Evolutionary conservation across 2,113 vertebrate species (phyloP), one percentile per base, ranked within the genome.

Genomic region (Acrocephalus kingi): DNA sequence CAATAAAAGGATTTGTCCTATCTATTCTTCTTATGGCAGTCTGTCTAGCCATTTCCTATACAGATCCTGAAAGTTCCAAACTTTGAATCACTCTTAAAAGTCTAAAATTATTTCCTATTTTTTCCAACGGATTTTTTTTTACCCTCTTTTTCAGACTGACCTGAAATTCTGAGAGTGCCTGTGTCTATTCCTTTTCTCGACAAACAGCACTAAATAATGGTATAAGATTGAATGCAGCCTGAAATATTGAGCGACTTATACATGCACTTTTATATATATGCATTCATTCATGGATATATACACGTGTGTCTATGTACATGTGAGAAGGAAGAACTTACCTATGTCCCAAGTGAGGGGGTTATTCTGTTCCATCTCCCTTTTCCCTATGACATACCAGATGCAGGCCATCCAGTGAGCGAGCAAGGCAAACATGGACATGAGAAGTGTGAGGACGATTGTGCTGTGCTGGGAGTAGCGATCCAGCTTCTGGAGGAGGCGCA

Each of bases 401-500:
- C 99, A 99, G 41, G 99, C 99, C 99, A 99, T 99, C 99, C 99
- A 99, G 97, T 99, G 99, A 46, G 99, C 99, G 74, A 99, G 98
- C 94, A 99, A 98, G 28, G 99, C 99, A 87, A 99, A 99, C 99
- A 99, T 99, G 93, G 99, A 99, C 99, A 99, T 99, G 76, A 99
- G 98, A 75, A 99, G 98, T 0, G 99, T 99, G 83, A 99, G 98
- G 43, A 99, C 99, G 41, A 99, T 98, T 3, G 99, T 99, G 97
- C 99, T 99, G 95, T 99, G 99, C 95, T 99, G 99, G 3, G 99
- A 99, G 94, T 99, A 99, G 37, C 99, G 99, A 98, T 99, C 99
- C 98, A 99, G 80, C 97, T 99, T 99, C 98, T 99, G 99, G 45
- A 99, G 98, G 43, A 99, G 98, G 20, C 99, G 99, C 90, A 99